These are phyloP conservation scores for Falco novaeseelandiae DNA, from an alignment of 2,797 vertebrate genomes.

Conservation along the genomic window DNA sequence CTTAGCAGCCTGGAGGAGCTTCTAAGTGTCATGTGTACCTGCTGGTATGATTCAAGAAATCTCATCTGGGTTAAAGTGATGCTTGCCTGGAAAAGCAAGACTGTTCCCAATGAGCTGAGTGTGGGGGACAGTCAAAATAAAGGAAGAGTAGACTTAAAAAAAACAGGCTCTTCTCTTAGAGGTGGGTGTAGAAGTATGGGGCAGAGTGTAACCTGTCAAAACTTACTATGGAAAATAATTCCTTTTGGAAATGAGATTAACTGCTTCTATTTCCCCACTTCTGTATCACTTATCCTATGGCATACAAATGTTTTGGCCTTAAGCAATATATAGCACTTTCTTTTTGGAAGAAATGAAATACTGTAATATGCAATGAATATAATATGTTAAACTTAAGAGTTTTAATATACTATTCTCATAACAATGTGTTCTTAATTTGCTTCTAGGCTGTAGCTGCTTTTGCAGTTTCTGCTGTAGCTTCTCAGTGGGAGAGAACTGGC, in stretches of 20 bases:
- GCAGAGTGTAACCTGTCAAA: neutral
- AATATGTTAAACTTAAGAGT: neutral
- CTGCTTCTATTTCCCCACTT: neutral
- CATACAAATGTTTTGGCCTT: neutral
- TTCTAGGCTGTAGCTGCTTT: conserved; percentile 92
- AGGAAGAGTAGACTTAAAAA: neutral
- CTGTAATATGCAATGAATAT: neutral
- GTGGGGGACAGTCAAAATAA: neutral
- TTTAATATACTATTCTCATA: neutral
- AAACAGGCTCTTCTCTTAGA: accelerated
- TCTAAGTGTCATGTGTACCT: neutral
- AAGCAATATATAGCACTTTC: neutral
- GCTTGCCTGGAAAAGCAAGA: neutral
- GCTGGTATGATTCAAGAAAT: neutral
- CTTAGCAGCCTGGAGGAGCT: neutral
- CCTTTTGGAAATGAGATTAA: neutral
- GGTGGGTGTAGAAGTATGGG: neutral
- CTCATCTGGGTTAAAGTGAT: neutral
- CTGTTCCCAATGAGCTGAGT: neutral
- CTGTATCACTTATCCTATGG: neutral
- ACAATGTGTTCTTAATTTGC: neutral
- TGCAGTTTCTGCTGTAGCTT: conserved; percentile 95
- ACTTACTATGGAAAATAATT: neutral
- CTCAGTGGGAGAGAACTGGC: conserved; percentile 98
- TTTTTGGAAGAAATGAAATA: neutral